These are phyloP conservation scores for Danio aesculapii DNA, from an alignment of 2,797 vertebrate species.

Conservation along the genomic window DNA sequence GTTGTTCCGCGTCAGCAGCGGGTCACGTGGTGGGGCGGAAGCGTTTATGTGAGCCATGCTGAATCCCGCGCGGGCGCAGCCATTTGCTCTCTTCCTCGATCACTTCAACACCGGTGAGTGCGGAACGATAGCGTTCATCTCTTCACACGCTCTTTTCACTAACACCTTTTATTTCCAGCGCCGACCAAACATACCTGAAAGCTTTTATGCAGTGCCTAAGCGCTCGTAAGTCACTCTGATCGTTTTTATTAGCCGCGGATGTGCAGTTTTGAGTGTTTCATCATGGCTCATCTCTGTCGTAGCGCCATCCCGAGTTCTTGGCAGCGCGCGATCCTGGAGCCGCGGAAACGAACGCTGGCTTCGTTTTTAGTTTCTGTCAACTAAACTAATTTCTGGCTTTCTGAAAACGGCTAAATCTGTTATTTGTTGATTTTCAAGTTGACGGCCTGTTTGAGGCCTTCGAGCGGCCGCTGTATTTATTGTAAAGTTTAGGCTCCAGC, in stretches of 20 bases:
- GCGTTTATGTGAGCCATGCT: slow-evolving; percentile 77
- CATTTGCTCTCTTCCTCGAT: slow-evolving; percentile 82
- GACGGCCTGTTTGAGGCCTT: slow-evolving; percentile 26
- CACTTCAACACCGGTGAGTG: slow-evolving; percentile 72
- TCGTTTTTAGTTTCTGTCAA: neutral
- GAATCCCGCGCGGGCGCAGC: slow-evolving; percentile 83
- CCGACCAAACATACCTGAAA: neutral
- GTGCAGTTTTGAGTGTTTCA: slow-evolving; percentile 3
- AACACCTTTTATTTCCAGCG: no score
- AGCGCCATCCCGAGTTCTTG: slow-evolving; percentile 40
- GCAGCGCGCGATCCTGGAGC: slow-evolving; percentile 7
- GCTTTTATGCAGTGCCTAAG: no score
- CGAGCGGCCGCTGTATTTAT: neutral
- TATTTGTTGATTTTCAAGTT: neutral
- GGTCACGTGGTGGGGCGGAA: slow-evolving; percentile 84
- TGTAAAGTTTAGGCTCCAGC: slow-evolving; percentile 14
- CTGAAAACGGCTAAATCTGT: neutral
- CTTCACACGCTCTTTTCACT: neutral
- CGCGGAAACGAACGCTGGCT: neutral
- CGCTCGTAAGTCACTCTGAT: fast-evolving
- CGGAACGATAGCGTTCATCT: slow-evolving; percentile 45
- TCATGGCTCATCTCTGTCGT: slow-evolving; percentile 10
- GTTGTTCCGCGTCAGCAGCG: neutral
- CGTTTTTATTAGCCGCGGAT: neutral
- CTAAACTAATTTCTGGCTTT: neutral